Evolutionary conservation across 2,888 invertebrate genomes (phyloP).

Genomic region (Drosophila birchii): DNA sequence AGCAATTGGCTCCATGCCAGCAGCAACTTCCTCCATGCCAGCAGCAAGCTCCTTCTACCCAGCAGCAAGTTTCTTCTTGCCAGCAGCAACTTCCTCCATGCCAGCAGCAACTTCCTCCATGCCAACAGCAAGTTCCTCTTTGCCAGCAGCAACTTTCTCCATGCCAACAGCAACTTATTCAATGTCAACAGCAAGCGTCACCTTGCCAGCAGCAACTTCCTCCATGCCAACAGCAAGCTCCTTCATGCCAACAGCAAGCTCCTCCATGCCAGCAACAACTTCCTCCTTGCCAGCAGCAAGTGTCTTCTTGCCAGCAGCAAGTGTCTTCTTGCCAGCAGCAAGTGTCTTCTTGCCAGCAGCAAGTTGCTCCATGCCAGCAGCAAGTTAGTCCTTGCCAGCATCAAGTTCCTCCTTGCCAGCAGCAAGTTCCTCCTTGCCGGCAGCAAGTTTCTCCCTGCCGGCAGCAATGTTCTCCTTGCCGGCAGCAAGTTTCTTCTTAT

Average conservation of each 20-base stretch:
- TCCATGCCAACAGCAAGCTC: background rate
- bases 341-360: background rate
- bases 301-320: background rate
- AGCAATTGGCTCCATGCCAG: background rate
- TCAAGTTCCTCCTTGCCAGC: background rate
- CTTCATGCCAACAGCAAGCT: background rate
- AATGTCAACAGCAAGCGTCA: background rate
- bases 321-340: no score
- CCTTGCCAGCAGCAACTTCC: conserved; percentile 1
- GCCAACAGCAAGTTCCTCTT: background rate
- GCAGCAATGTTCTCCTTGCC: no score
- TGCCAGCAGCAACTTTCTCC: background rate
- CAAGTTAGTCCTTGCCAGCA: background rate
- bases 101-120: background rate
- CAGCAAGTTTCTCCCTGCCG: background rate
- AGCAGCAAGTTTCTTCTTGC: background rate
- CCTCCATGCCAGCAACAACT: conserved; percentile 1
- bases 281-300: conserved; percentile 9
- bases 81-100: background rate
- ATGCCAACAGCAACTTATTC: conserved; percentile 13
- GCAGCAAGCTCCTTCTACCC: background rate
- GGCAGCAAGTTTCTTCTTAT: no score
- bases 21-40: background rate
- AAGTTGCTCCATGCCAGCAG: background rate
- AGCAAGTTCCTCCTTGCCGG: background rate